Percentiles rank a stretch among this genome's conserved stretches.
Evolutionary conservation across 1,140 invertebrate genomes (phyloP).

Genomic region (Drosophila elegans): DNA sequence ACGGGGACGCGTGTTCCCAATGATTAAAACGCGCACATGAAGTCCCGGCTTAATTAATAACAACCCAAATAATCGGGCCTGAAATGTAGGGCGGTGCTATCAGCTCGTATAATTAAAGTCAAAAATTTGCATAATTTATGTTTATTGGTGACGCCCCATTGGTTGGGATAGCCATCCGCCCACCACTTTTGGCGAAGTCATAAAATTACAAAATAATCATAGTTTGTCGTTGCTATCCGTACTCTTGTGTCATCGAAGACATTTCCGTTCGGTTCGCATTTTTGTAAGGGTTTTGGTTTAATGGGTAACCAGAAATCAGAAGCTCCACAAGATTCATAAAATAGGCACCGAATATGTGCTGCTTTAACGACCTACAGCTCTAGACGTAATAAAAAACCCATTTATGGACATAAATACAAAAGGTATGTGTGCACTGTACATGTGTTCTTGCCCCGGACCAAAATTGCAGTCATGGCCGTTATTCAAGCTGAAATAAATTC

Average conservation of each 20-base stretch:
- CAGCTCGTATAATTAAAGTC: constrained; percentile 73
- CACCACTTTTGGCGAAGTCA: constrained; percentile 22
- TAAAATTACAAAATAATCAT: constrained; percentile 67
- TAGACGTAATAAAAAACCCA: constrained; percentile 65
- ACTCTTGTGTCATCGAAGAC: constrained; percentile 21
- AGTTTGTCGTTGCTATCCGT: constrained; percentile 30
- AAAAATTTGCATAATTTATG: constrained; percentile 81
- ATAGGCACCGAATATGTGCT: constrained; percentile 50
- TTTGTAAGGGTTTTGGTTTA: constrained; percentile 57
- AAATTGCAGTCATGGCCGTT: constrained; percentile 15
- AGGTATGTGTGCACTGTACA: constrained; percentile 10
- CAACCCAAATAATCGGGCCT: constrained; percentile 52
- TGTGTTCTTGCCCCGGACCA: background rate
- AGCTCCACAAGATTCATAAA: constrained; percentile 45
- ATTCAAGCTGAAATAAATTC: constrained; percentile 33
- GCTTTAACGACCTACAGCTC: constrained; percentile 66
- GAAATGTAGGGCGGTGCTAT: constrained; percentile 30
- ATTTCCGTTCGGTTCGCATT: constrained; percentile 43
- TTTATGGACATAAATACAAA: constrained; percentile 57
- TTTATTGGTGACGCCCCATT: constrained; percentile 67
- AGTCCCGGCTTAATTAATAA: constrained; percentile 73
- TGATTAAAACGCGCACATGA: constrained; percentile 68
- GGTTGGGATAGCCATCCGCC: constrained; percentile 32
- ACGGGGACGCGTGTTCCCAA: constrained; percentile 42
- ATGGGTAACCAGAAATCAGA: constrained; percentile 30